phyloP scores from a whole-genome alignment of 2,113 vertebrate species.

The Tupaia tana region DNA sequence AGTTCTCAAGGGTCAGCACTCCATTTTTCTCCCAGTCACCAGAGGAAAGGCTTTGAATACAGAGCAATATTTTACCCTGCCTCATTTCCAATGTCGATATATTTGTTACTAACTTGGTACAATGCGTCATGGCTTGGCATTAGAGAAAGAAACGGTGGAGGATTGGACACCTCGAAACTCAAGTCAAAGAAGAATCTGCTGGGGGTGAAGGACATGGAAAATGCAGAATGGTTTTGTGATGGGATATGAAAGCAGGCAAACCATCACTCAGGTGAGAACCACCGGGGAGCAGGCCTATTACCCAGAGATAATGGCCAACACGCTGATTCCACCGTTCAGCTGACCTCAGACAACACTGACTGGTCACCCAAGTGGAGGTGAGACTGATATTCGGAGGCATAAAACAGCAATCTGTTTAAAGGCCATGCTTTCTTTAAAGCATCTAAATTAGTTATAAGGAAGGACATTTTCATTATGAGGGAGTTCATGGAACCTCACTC shows the following conservation, averaged over 20 bases:
- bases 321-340: background rate
- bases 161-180: background rate
- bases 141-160: rapidly evolving
- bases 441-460: background rate
- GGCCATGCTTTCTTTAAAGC: background rate
- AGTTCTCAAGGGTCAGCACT: background rate
- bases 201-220: background rate
- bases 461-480: background rate
- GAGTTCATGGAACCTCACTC: background rate
- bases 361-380: background rate
- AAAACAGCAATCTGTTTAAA: background rate
- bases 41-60: background rate
- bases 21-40: background rate
- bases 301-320: background rate
- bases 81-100: background rate
- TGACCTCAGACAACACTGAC: background rate
- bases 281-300: background rate
- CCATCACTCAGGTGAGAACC: background rate
- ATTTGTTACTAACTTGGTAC: background rate
- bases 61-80: background rate
- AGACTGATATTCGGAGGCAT: background rate
- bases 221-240: background rate
- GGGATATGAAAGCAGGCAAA: background rate
- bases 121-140: rapidly evolving
- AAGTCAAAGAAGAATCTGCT: background rate